A percentile compares a stretch with the other conserved stretches of the same genome.
phyloP scores from a whole-genome alignment of 1,140 invertebrate genomes.

The Babylonia areolata region DNA sequence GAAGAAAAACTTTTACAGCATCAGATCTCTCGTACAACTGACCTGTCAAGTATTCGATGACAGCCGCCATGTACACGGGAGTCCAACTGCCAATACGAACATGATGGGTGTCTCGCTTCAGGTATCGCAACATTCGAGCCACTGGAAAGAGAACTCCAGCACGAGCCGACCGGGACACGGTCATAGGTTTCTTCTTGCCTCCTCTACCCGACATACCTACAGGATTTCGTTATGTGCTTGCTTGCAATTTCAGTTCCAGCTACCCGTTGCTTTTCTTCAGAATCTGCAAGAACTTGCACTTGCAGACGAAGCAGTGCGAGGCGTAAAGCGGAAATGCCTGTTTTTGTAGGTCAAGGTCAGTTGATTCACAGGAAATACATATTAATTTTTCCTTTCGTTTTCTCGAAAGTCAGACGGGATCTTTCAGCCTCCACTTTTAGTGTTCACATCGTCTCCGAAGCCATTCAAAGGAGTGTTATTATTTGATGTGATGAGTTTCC shows the following conservation, averaged over 20 bases:
- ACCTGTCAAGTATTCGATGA: conserved; percentile 80
- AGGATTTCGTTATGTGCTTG: background rate
- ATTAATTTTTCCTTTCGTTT: background rate
- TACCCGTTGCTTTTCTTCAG: background rate
- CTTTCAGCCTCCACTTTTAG: too few species aligned
- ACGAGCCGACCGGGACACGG: conserved; percentile 69
- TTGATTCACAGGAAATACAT: background rate
- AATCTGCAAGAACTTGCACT: background rate
- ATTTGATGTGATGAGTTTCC: too few species aligned
- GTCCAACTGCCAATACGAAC: conserved; percentile 78
- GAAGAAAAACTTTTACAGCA: too few species aligned
- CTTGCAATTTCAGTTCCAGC: background rate
- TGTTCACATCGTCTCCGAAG: too few species aligned
- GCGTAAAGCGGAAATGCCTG: background rate
- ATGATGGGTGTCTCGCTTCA: conserved; percentile 77
- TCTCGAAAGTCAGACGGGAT: too few species aligned
- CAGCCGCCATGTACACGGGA: conserved; percentile 79
- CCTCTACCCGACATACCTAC: conserved; percentile 74
- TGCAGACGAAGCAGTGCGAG: conserved; percentile 6
- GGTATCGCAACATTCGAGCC: conserved; percentile 78
- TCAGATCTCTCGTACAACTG: too few species aligned
- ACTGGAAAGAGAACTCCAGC: conserved; percentile 85
- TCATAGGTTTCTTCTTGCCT: conserved; percentile 80
- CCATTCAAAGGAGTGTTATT: too few species aligned
- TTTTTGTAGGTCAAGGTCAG: background rate